Conservation (phyloP, 2,113 vertebrate species). For the Oreamnos americanus region DNA sequence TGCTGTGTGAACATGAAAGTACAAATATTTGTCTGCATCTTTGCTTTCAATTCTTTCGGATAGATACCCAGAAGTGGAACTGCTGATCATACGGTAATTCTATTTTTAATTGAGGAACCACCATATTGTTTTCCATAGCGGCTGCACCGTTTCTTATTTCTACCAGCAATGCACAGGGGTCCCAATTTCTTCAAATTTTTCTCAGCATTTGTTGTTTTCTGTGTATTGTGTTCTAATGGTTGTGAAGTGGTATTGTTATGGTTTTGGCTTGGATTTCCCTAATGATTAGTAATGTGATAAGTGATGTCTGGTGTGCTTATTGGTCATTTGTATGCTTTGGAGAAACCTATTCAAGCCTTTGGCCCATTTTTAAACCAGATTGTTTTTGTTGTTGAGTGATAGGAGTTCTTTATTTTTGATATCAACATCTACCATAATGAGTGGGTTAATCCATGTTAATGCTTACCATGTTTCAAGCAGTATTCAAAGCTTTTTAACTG, state of each 20-base stretch:
- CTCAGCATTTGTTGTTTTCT: neutral
- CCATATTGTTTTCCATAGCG: neutral
- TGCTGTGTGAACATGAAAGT: neutral
- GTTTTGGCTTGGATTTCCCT: slow-evolving; percentile 1
- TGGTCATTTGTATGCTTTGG: neutral
- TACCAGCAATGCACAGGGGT: neutral
- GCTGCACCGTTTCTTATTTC: neutral
- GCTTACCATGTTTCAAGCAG: neutral
- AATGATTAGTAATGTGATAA: neutral
- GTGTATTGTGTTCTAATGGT: neutral
- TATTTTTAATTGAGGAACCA: neutral
- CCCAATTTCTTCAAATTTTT: neutral
- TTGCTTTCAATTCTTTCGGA: neutral
- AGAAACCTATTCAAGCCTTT: neutral
- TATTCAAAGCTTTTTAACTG: neutral
- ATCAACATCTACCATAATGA: neutral
- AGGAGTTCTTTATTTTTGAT: neutral
- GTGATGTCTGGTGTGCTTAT: neutral
- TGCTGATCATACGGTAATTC: neutral
- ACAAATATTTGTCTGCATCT: neutral
- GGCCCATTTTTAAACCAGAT: neutral
- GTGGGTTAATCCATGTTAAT: neutral
- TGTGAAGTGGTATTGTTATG: neutral
- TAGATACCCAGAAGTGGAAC: neutral
- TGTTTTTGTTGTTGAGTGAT: neutral